A percentile compares a stretch with the other conserved stretches of the same genome.
Conservation (phyloP, 1,140 invertebrate genomes). For the Portunus trituberculatus region DNA sequence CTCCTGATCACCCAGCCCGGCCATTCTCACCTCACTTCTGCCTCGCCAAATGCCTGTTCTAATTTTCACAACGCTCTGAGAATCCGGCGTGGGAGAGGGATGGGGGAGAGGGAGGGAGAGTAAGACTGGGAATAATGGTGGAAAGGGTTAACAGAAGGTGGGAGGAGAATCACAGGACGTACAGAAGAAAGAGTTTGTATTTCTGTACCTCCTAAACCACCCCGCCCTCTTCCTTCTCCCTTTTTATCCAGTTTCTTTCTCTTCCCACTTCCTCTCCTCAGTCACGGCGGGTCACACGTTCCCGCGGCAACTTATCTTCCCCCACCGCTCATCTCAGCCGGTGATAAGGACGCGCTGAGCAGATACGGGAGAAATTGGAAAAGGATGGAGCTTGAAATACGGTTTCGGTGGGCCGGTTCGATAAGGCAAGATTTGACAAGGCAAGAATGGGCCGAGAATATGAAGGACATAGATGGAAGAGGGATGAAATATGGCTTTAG, state of each 20-base stretch:
- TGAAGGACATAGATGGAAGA: neutral
- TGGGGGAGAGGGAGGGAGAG: neutral
- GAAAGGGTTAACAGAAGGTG: neutral
- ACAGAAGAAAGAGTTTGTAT: neutral
- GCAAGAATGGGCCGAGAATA: neutral
- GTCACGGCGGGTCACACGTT: neutral
- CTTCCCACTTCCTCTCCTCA: neutral
- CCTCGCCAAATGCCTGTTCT: neutral
- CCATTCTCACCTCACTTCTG: neutral
- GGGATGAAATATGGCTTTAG: neutral
- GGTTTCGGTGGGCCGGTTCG: neutral
- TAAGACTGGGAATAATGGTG: neutral
- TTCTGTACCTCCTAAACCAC: neutral
- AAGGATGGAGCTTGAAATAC: neutral
- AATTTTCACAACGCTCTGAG: neutral
- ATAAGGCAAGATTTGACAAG: neutral
- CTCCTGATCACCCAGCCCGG: neutral
- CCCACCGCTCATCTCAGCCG: neutral
- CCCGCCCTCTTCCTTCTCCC: constrained; percentile 5
- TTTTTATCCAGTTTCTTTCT: neutral
- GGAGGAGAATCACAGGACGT: neutral
- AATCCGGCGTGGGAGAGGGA: neutral
- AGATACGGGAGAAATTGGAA: neutral
- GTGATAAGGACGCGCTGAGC: neutral
- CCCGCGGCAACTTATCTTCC: neutral